These are phyloP conservation scores for Eumacrocentrus americanus DNA, from an alignment of 2,888 invertebrate species.

Conservation along the genomic window DNA sequence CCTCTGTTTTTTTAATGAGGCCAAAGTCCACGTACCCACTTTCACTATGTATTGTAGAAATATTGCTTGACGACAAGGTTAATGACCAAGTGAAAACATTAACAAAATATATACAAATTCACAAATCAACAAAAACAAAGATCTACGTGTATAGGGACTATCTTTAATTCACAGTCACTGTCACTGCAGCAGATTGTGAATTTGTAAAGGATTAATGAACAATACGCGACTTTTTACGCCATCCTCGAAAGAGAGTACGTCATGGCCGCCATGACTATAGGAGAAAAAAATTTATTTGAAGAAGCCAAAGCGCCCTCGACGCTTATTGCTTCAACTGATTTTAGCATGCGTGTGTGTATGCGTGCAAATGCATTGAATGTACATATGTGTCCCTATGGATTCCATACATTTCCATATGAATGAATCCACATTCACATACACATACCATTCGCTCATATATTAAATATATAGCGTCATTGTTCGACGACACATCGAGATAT, in stretches of 20 bases:
- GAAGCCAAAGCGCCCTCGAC: neutral
- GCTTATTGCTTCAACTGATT: too few relatives aligned
- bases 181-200: constrained; percentile 61
- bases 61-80: neutral
- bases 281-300: neutral
- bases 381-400: too few relatives aligned
- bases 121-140: too few relatives aligned
- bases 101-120: neutral
- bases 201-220: constrained; percentile 25
- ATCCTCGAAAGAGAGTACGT: too few relatives aligned
- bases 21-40: constrained; percentile 35
- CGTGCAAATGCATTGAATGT: neutral
- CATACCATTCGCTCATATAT: too few relatives aligned
- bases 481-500: too few relatives aligned
- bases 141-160: neutral
- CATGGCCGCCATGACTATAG: neutral
- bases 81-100: neutral
- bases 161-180: constrained; percentile 57
- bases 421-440: too few relatives aligned
- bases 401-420: too few relatives aligned
- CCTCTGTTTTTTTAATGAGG: constrained; percentile 6
- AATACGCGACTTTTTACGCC: neutral
- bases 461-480: too few relatives aligned
- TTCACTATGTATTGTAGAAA: too few relatives aligned
- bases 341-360: neutral